Conservation (phyloP, 2,797 vertebrate genomes). For the Typhlichthys subterraneus region DNA sequence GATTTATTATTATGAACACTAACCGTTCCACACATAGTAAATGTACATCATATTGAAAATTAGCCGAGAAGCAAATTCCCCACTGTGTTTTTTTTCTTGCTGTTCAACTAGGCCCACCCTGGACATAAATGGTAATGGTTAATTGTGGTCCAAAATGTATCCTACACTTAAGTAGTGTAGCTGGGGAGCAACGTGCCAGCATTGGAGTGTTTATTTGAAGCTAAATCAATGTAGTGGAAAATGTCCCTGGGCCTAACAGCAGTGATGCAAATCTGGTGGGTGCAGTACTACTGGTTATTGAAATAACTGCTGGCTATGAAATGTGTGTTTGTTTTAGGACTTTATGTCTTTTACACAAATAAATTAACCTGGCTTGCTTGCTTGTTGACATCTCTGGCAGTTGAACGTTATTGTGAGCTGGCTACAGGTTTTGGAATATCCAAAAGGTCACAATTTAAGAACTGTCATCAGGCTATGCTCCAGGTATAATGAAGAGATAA, state of each 20-base stretch:
- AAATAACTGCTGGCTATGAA: too few species aligned
- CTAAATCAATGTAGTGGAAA: too few species aligned
- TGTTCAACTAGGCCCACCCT: conserved; percentile 5
- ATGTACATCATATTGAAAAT: conserved; percentile 35
- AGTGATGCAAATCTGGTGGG: too few species aligned
- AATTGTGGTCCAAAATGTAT: too few species aligned
- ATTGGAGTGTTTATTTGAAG: background rate
- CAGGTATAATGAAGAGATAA: background rate
- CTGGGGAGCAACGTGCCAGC: background rate
- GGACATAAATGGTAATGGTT: background rate
- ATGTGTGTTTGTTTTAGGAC: background rate
- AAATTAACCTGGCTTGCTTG: conserved; percentile 8
- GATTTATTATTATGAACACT: background rate
- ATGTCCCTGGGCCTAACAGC: too few species aligned
- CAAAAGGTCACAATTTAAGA: background rate
- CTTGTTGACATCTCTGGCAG: background rate
- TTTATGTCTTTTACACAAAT: background rate
- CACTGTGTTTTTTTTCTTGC: conserved; percentile 4
- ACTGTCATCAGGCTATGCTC: background rate
- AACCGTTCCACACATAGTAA: conserved; percentile 37
- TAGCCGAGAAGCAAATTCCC: conserved; percentile 17
- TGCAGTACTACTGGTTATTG: too few species aligned
- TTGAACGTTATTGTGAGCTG: background rate
- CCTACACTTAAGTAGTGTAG: too few species aligned
- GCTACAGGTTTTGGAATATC: background rate